phyloP scores from a whole-genome alignment of 1,140 invertebrate species.

The Goniozus legneri region DNA sequence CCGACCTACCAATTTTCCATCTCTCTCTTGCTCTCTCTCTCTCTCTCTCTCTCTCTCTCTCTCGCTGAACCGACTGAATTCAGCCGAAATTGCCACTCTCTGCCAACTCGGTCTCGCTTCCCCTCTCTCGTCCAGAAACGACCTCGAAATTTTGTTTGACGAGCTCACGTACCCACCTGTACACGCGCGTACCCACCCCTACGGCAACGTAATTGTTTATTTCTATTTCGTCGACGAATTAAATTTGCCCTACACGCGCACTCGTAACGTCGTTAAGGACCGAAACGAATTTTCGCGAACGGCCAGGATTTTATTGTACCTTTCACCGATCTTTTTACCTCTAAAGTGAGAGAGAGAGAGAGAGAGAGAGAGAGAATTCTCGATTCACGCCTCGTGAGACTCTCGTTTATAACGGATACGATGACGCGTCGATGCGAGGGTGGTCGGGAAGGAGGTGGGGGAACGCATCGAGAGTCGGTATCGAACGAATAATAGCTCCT shows the following conservation, averaged over 20 bases:
- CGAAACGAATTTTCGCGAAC: neutral
- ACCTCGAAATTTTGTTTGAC: neutral
- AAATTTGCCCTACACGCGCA: neutral
- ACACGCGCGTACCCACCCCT: too few relatives aligned
- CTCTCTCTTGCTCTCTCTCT: too few relatives aligned
- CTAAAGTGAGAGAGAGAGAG: neutral
- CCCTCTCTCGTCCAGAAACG: too few relatives aligned
- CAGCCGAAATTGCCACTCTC: neutral
- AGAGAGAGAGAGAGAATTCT: neutral
- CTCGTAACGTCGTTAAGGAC: neutral
- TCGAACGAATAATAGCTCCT: conserved; percentile 25
- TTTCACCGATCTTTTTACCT: too few relatives aligned
- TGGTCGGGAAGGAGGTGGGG: neutral
- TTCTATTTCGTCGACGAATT: neutral
- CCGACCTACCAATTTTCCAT: too few relatives aligned
- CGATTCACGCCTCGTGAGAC: neutral
- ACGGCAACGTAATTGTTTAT: neutral
- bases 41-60: too few relatives aligned
- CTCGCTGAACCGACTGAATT: neutral
- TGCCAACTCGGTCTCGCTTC: neutral
- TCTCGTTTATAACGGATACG: too few relatives aligned
- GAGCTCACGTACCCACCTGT: neutral
- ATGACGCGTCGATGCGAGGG: neutral
- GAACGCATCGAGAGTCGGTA: neutral
- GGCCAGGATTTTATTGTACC: neutral